phyloP scores from a whole-genome alignment of 2,797 vertebrate species.

The Garrulus glandarius region DNA sequence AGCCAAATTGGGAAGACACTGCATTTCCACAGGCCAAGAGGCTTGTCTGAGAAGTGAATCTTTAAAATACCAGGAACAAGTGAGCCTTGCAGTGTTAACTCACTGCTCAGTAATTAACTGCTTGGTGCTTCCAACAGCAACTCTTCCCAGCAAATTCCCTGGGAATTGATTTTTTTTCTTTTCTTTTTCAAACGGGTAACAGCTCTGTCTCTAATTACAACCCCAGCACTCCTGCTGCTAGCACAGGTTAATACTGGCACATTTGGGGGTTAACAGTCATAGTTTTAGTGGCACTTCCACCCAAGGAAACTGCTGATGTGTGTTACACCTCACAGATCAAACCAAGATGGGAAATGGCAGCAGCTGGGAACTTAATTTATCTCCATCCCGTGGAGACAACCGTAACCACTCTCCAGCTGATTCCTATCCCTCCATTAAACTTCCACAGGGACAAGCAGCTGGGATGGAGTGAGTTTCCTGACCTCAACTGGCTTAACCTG shows the following conservation, averaged over 20 bases:
- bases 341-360: not conserved
- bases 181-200: not conserved
- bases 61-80: not conserved
- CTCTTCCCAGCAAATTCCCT: not conserved
- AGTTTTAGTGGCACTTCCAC: not conserved
- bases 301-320: not conserved
- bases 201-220: not conserved
- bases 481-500: not conserved
- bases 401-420: not conserved
- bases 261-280: not conserved
- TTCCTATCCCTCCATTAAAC: not conserved
- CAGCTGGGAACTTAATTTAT: not conserved
- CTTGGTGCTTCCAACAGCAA: not conserved
- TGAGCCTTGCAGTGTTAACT: not conserved
- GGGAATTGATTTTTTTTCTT: not conserved
- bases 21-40: not conserved
- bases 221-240: not conserved
- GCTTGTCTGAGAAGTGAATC: not conserved
- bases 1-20: not conserved
- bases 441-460: not conserved
- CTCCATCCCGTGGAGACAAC: not conserved
- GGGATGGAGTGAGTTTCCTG: not conserved
- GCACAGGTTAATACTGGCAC: not conserved
- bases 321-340: not conserved
- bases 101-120: not conserved